Percentiles rank a stretch among this genome's conserved stretches.
Evolutionary conservation across 2,888 invertebrate genomes (phyloP).

Genomic region (Synanthedon myopaeformis): DNA sequence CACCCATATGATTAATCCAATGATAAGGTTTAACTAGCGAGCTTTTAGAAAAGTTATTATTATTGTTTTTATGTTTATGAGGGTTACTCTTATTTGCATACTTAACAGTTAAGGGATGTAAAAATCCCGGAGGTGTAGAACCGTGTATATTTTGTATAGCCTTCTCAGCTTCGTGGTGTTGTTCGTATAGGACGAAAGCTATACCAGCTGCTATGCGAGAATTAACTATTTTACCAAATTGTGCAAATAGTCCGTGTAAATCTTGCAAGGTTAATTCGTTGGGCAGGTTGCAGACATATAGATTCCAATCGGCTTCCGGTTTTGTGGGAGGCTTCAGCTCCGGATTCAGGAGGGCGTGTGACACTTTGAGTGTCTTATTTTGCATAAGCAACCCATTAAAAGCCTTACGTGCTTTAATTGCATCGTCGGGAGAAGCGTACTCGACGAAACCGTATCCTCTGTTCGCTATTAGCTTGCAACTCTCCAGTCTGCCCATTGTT

Average conservation of each 20-base stretch:
- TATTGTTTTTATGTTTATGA: constrained; percentile 63
- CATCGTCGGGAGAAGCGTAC: constrained; percentile 64
- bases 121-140: constrained; percentile 61
- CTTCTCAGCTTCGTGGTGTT: constrained; percentile 63
- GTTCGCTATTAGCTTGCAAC: constrained; percentile 70
- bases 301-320: constrained; percentile 70
- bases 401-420: constrained; percentile 63
- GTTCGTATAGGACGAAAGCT: constrained; percentile 66
- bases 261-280: constrained; percentile 70
- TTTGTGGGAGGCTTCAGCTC: constrained; percentile 64
- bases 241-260: constrained; percentile 67
- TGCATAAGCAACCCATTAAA: constrained; percentile 68
- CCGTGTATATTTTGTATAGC: constrained; percentile 64
- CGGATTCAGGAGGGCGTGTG: constrained; percentile 63
- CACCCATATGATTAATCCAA: constrained; percentile 65
- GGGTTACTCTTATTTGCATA: constrained; percentile 70
- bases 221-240: constrained; percentile 70
- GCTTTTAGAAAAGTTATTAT: constrained; percentile 60
- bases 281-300: constrained; percentile 69
- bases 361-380: constrained; percentile 68
- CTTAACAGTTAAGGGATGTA: constrained; percentile 69
- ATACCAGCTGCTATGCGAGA: constrained; percentile 68
- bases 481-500: constrained; percentile 70
- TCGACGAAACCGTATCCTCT: constrained; percentile 70
- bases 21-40: constrained; percentile 59